These are phyloP conservation scores for Dinoponera quadriceps DNA, from an alignment of 1,140 invertebrate genomes.

Conservation along the genomic window DNA sequence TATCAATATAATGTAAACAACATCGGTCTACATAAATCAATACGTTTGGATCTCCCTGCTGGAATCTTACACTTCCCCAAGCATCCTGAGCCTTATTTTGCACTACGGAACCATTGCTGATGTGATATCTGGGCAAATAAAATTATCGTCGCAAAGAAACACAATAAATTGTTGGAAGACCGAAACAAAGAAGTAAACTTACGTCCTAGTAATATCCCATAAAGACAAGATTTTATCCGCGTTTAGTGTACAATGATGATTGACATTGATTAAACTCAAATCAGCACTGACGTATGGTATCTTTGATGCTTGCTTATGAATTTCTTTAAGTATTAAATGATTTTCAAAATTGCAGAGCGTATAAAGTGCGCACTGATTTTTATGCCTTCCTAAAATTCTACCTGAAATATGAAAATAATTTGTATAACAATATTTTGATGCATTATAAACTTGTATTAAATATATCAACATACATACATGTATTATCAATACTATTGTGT, in stretches of 20 bases:
- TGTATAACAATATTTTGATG: slow-evolving; percentile 31
- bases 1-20: slow-evolving; percentile 81
- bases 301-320: slow-evolving; percentile 66
- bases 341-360: slow-evolving; percentile 66
- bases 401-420: slow-evolving; percentile 63
- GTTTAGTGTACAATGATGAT: slow-evolving; percentile 77
- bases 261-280: slow-evolving; percentile 69
- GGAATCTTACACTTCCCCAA: slow-evolving; percentile 80
- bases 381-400: slow-evolving; percentile 76
- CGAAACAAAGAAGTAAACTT: slow-evolving; percentile 48
- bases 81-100: slow-evolving; percentile 70
- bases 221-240: slow-evolving; percentile 73
- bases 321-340: slow-evolving; percentile 68
- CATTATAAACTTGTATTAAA: slow-evolving; percentile 12
- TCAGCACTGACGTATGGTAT: slow-evolving; percentile 74
- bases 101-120: slow-evolving; percentile 62
- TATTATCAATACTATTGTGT: slow-evolving; percentile 62
- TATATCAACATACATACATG: slow-evolving; percentile 68
- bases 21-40: slow-evolving; percentile 80
- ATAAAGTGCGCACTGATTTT: slow-evolving; percentile 74
- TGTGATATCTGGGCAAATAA: slow-evolving; percentile 66
- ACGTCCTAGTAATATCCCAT: slow-evolving; percentile 79
- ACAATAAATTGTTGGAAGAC: background rate
- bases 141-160: background rate
- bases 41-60: slow-evolving; percentile 73